Percentiles rank a stretch among this genome's conserved stretches.
phyloP scores from a whole-genome alignment of 1,140 invertebrate species.

The Bursaphelenchus mucronatus region DNA sequence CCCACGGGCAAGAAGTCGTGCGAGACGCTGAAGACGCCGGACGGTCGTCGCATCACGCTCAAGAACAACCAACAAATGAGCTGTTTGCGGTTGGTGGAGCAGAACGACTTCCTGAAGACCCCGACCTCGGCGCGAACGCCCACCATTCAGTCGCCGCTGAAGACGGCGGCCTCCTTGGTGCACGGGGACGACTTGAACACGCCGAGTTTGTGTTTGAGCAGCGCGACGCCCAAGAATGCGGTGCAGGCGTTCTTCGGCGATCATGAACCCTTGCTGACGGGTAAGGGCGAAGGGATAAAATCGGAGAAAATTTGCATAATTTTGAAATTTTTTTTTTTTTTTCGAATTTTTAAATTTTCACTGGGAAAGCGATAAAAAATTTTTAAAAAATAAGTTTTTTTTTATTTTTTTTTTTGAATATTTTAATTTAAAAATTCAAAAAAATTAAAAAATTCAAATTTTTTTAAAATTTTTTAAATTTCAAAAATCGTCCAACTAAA shows the following conservation, averaged over 20 bases:
- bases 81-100: conserved; percentile 35
- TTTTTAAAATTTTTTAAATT: conserved; percentile 4
- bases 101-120: conserved; percentile 51
- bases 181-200: conserved; percentile 52
- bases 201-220: conserved; percentile 48
- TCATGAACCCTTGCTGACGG: conserved; percentile 55
- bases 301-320: too few species aligned
- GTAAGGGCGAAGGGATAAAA: conserved; percentile 16
- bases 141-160: conserved; percentile 43
- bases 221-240: conserved; percentile 47
- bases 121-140: conserved; percentile 49
- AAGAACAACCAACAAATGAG: conserved; percentile 42
- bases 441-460: background rate
- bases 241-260: conserved; percentile 59
- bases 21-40: conserved; percentile 22
- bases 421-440: background rate
- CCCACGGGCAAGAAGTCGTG: background rate
- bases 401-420: background rate
- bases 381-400: background rate
- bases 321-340: background rate
- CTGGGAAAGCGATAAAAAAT: background rate
- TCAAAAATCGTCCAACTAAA: conserved; percentile 1
- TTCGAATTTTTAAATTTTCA: background rate
- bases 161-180: conserved; percentile 30
- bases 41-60: conserved; percentile 18